phyloP scores from a whole-genome alignment of 1,140 invertebrate species.

The Monochamus saltuarius region DNA sequence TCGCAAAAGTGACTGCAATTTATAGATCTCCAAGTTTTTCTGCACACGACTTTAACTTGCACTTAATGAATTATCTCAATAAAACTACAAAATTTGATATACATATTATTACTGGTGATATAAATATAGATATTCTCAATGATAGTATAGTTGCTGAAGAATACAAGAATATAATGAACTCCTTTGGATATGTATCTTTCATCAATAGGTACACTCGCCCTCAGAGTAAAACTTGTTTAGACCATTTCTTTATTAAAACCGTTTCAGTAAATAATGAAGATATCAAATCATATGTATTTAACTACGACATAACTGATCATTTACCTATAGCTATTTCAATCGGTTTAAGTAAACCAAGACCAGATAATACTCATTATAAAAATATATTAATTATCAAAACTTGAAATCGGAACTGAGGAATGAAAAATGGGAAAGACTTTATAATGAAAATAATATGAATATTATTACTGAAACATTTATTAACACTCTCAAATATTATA shows the following conservation, averaged over 20 bases:
- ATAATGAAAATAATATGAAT: too few relatives aligned
- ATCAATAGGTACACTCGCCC: not conserved
- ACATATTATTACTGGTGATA: constrained; percentile 6
- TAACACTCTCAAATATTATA: too few relatives aligned
- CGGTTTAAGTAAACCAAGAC: too few relatives aligned
- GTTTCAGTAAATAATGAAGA: not conserved
- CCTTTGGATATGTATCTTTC: not conserved
- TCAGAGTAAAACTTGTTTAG: not conserved
- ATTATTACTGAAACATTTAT: too few relatives aligned
- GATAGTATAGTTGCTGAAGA: not conserved
- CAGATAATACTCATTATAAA: too few relatives aligned
- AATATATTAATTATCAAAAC: too few relatives aligned
- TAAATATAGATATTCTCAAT: constrained; percentile 7
- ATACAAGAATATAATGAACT: not conserved
- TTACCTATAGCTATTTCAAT: too few relatives aligned
- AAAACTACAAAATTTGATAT: constrained; percentile 3
- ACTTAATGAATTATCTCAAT: not conserved
- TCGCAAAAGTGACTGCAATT: not conserved
- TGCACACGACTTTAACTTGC: not conserved
- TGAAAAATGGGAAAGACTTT: too few relatives aligned
- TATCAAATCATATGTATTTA: too few relatives aligned
- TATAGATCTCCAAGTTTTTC: not conserved
- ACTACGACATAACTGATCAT: too few relatives aligned
- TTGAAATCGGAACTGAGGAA: too few relatives aligned
- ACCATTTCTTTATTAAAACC: not conserved